These are phyloP conservation scores for Mimachlamys varia DNA, from an alignment of 2,888 invertebrate genomes.

Conservation along the genomic window DNA sequence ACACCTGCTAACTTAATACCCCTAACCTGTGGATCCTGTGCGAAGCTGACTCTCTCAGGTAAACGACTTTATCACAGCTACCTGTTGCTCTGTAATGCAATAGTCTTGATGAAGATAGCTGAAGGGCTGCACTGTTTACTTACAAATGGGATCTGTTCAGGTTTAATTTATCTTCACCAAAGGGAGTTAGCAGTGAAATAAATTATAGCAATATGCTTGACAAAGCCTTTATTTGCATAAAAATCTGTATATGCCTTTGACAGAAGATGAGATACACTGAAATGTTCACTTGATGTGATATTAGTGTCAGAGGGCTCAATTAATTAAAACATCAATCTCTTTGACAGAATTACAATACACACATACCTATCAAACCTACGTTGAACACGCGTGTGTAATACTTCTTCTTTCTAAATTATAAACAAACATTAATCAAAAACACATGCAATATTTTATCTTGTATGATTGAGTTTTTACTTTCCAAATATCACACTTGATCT, in stretches of 20 bases:
- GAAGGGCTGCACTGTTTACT: background rate
- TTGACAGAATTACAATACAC: no score
- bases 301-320: background rate
- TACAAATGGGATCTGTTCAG: background rate
- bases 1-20: background rate
- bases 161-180: background rate
- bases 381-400: no score
- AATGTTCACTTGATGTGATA: background rate
- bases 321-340: background rate
- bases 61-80: background rate
- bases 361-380: no score
- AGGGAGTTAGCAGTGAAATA: background rate
- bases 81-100: background rate
- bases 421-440: no score
- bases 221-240: background rate
- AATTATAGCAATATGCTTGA: background rate
- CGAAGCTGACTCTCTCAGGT: background rate
- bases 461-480: no score
- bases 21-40: background rate
- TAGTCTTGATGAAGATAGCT: background rate
- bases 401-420: no score
- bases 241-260: background rate
- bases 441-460: no score
- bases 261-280: background rate
- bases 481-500: background rate